phyloP scores from a whole-genome alignment of 1,140 invertebrate genomes.

The Paramacrobiotus metropolitanus region DNA sequence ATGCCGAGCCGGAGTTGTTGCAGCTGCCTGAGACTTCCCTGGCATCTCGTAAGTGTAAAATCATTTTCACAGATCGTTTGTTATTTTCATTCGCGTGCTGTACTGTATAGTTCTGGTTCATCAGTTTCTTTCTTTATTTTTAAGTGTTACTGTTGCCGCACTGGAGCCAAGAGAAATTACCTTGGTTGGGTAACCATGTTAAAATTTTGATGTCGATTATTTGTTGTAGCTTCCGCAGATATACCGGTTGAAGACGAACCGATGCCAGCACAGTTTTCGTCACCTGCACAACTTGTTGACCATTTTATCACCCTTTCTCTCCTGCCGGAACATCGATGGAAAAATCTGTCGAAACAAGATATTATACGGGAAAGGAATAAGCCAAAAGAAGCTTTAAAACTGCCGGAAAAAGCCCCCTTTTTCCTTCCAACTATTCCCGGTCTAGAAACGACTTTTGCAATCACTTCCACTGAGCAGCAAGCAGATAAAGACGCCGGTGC shows the following conservation, averaged over 20 bases:
- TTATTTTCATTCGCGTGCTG: neutral
- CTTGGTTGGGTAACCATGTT: neutral
- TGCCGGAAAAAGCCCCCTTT: constrained; percentile 66
- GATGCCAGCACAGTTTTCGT: constrained; percentile 30
- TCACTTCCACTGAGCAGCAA: constrained; percentile 18
- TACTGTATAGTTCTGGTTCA: neutral
- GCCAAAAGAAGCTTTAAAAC: constrained; percentile 53
- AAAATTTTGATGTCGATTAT: neutral
- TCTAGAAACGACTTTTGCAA: constrained; percentile 53
- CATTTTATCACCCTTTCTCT: constrained; percentile 64
- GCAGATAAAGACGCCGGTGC: constrained; percentile 11
- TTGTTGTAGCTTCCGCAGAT: neutral
- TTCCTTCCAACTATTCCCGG: constrained; percentile 73
- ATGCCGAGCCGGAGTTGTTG: constrained; percentile 32
- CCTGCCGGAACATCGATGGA: constrained; percentile 65
- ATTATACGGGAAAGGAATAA: constrained; percentile 58
- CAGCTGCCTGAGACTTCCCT: constrained; percentile 28
- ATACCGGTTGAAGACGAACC: neutral
- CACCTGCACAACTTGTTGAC: constrained; percentile 49
- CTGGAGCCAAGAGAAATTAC: neutral
- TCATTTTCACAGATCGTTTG: constrained; percentile 8
- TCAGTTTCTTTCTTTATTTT: constrained; percentile 3
- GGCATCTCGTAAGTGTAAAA: constrained; percentile 12
- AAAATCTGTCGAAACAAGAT: constrained; percentile 71
- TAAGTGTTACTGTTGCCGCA: neutral